A percentile compares a stretch with the other conserved stretches of the same genome.
Conservation (phyloP, 2,888 invertebrate genomes). For the Platypus cylindrus region DNA sequence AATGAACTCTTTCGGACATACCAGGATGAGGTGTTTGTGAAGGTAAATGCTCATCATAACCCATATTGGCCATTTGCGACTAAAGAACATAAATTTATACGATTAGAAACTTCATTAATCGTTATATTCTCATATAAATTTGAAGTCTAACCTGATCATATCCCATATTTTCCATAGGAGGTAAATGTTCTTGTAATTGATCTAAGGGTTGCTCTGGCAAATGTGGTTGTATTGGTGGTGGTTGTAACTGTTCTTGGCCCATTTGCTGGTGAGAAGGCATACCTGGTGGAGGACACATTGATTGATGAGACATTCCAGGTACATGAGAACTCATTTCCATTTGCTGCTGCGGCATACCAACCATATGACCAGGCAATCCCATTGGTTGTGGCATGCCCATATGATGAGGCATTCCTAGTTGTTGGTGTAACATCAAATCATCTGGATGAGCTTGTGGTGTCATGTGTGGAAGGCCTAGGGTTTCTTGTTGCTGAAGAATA, state of each 20-base stretch:
- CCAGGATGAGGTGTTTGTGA: conserved; percentile 46
- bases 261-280: neutral
- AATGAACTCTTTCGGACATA: conserved; percentile 45
- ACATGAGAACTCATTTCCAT: conserved; percentile 5
- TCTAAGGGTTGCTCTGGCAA: conserved; percentile 25
- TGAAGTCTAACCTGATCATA: conserved; percentile 38
- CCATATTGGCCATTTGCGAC: conserved; percentile 55
- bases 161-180: conserved; percentile 49
- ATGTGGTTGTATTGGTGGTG: conserved; percentile 18
- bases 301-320: too few species aligned
- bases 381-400: conserved; percentile 4
- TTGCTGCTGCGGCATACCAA: conserved; percentile 6
- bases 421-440: conserved; percentile 24
- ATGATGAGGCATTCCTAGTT: conserved; percentile 6
- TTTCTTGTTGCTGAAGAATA: conserved; percentile 32
- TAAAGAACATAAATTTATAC: conserved; percentile 8
- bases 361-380: conserved; percentile 3
- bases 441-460: conserved; percentile 28
- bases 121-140: neutral
- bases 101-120: neutral
- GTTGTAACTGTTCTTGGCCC: neutral
- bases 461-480: conserved; percentile 26
- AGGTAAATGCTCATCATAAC: conserved; percentile 56
- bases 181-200: conserved; percentile 27
- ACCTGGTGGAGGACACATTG: too few species aligned